phyloP scores from a whole-genome alignment of 2,113 vertebrate species.

The Puntigrus tetrazona region DNA sequence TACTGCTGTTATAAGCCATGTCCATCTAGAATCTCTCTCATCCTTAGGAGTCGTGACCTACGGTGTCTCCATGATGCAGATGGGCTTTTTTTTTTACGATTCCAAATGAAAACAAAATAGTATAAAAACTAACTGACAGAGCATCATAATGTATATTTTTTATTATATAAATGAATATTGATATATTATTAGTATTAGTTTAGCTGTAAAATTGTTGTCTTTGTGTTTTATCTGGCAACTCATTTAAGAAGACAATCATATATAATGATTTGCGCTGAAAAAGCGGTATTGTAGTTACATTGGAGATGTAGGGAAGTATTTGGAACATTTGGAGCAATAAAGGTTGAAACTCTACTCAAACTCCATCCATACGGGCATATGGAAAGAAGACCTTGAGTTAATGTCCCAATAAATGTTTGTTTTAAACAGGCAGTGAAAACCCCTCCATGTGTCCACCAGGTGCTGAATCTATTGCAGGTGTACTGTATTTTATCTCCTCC shows the following conservation, averaged over 20 bases:
- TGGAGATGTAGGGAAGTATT: background rate
- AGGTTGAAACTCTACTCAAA: background rate
- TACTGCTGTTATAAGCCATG: background rate
- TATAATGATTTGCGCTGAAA: background rate
- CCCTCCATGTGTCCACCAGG: conserved; percentile 81
- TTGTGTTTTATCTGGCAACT: background rate
- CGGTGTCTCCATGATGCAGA: background rate
- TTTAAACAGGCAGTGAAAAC: conserved; percentile 51
- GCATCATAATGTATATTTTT: too few species aligned
- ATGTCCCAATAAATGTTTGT: conserved; percentile 42
- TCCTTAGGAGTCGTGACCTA: background rate
- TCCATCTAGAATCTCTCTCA: background rate
- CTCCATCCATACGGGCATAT: conserved; percentile 5
- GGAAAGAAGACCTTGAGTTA: conserved; percentile 46
- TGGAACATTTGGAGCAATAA: background rate
- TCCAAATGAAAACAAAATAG: too few species aligned
- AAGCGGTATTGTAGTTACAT: background rate
- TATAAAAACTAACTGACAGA: too few species aligned
- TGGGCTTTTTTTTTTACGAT: too few species aligned
- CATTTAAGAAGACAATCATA: background rate
- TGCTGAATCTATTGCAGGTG: conserved; percentile 70
- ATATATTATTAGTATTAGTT: background rate
- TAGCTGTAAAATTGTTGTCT: too few species aligned
- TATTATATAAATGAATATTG: background rate
- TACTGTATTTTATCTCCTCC: conserved; percentile 68